Evolutionary conservation across 2,888 invertebrate genomes (phyloP).

Genomic region (Tricholauxania praeusta): DNA sequence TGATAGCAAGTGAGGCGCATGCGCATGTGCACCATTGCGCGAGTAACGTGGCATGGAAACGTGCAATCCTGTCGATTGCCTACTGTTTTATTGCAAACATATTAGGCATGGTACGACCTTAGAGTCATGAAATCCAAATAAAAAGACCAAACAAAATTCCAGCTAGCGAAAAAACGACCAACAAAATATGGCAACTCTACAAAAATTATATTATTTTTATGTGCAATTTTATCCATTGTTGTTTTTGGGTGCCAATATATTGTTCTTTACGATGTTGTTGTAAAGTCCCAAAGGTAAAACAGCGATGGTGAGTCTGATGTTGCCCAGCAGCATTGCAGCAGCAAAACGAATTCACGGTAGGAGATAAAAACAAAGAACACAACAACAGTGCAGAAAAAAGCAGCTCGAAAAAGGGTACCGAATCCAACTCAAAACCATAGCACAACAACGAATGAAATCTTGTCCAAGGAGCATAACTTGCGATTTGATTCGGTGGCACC

Average conservation of each 20-base stretch:
- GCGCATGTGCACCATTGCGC: conserved; percentile 29
- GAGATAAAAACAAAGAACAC: conserved; percentile 60
- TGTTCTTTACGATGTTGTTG: conserved; percentile 36
- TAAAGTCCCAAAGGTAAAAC: conserved; percentile 44
- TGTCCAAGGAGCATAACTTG: conserved; percentile 38
- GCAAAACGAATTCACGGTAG: conserved; percentile 59
- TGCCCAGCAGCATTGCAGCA: conserved; percentile 42
- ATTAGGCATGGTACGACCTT: conserved; percentile 53
- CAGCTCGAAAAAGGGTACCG: conserved; percentile 45
- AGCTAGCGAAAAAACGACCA: conserved; percentile 2
- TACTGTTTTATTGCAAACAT: conserved; percentile 59
- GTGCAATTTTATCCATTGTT: conserved; percentile 26
- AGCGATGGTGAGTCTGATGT: conserved; percentile 49
- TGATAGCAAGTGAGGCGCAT: conserved; percentile 23
- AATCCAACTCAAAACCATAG: neutral
- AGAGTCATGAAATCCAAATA: conserved; percentile 38
- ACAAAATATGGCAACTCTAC: neutral
- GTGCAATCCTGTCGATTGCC: conserved; percentile 50
- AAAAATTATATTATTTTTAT: conserved; percentile 30
- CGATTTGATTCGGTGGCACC: conserved; percentile 53
- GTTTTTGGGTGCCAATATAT: conserved; percentile 19
- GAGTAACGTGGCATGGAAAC: conserved; percentile 34
- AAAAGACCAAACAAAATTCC: neutral
- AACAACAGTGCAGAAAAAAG: conserved; percentile 55
- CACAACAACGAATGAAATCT: conserved; percentile 21